These are phyloP conservation scores for Resseliella maxima DNA, from an alignment of 2,888 invertebrate genomes.

Conservation along the genomic window DNA sequence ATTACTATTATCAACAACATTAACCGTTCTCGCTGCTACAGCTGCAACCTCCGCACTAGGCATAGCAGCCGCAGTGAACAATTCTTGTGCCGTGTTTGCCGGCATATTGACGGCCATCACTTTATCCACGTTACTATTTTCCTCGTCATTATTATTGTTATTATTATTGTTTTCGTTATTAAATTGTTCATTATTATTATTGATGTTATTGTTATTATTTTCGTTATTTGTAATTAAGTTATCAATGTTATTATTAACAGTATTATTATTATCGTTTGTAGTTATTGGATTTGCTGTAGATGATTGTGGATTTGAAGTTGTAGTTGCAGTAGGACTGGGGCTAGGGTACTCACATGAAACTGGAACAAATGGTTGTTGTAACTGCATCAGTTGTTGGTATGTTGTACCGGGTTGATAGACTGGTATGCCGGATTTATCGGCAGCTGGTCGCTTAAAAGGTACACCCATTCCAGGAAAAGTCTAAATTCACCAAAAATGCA, in stretches of 20 bases:
- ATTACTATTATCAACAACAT: not conserved
- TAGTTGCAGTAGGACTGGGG: slow-evolving; percentile 62
- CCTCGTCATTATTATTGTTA: not conserved
- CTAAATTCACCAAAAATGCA: no score
- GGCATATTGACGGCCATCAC: not conserved
- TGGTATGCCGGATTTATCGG: slow-evolving; percentile 95
- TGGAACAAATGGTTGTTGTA: slow-evolving; percentile 95
- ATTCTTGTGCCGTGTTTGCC: not conserved
- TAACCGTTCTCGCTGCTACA: not conserved
- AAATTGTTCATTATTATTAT: not conserved
- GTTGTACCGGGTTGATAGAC: slow-evolving; percentile 93
- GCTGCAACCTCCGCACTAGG: not conserved
- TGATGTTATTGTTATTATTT: slow-evolving; percentile 52
- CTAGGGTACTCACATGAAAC: slow-evolving; percentile 95
- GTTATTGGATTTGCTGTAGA: slow-evolving; percentile 65
- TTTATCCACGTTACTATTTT: not conserved
- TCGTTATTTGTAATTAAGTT: slow-evolving; percentile 9
- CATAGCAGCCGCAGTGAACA: not conserved
- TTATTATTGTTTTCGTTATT: not conserved
- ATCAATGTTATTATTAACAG: slow-evolving; percentile 33
- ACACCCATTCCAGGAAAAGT: slow-evolving; percentile 78
- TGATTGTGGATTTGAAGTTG: slow-evolving; percentile 63
- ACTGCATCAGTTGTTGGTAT: slow-evolving; percentile 95
- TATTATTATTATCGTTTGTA: slow-evolving; percentile 55
- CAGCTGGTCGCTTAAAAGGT: slow-evolving; percentile 95